phyloP scores from a whole-genome alignment of 1,140 invertebrate species.

The Drosophila nigromelanica region DNA sequence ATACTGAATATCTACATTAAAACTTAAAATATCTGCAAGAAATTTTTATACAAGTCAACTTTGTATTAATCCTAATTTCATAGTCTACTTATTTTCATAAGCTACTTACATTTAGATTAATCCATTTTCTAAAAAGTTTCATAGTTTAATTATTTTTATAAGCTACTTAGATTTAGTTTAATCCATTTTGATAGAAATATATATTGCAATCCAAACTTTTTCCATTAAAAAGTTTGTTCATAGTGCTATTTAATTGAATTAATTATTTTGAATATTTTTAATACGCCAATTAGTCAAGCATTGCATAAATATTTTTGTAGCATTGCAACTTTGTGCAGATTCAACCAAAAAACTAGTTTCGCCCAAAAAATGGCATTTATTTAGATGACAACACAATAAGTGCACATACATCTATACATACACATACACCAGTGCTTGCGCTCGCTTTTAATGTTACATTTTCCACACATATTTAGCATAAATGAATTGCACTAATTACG shows the following conservation, averaged over 20 bases:
- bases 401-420: background rate
- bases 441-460: slow-evolving; percentile 59
- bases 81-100: too few relatives aligned
- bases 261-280: slow-evolving; percentile 20
- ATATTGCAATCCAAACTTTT: too few relatives aligned
- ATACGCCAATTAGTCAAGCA: slow-evolving; percentile 5
- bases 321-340: slow-evolving; percentile 36
- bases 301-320: slow-evolving; percentile 12
- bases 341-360: slow-evolving; percentile 30
- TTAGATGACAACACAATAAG: slow-evolving; percentile 67
- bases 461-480: slow-evolving; percentile 69
- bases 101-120: too few relatives aligned
- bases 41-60: too few relatives aligned
- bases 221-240: background rate
- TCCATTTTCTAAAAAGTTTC: too few relatives aligned
- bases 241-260: background rate
- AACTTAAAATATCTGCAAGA: too few relatives aligned
- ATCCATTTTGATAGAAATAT: too few relatives aligned
- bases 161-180: too few relatives aligned
- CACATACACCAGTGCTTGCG: slow-evolving; percentile 17
- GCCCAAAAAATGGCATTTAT: slow-evolving; percentile 48
- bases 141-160: too few relatives aligned
- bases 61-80: too few relatives aligned
- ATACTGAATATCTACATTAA: too few relatives aligned
- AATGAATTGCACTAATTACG: slow-evolving; percentile 78